These are phyloP conservation scores for Riptortus pedestris DNA, from an alignment of 1,140 invertebrate species.

Conservation along the genomic window DNA sequence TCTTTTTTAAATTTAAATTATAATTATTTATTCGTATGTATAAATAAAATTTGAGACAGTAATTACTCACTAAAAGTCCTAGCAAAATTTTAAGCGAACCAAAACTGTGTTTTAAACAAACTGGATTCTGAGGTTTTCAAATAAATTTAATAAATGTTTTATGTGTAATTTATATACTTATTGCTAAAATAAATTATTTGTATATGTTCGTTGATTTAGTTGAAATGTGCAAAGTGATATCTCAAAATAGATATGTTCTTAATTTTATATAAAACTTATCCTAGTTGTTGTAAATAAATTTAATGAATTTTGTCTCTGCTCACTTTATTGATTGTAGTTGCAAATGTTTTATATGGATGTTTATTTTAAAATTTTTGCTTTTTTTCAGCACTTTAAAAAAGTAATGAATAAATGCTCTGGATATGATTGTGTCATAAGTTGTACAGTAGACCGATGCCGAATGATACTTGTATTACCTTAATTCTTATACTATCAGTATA, in stretches of 20 bases:
- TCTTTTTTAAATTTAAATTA: not conserved
- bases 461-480: no score
- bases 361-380: constrained; percentile 9
- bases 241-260: constrained; percentile 11
- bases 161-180: constrained; percentile 18
- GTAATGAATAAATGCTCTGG: no score
- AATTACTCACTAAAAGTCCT: no score
- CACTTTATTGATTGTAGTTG: constrained; percentile 3
- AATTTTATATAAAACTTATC: constrained; percentile 10
- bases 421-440: no score
- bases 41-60: no score
- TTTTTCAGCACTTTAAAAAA: constrained; percentile 10
- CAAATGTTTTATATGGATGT: constrained; percentile 12
- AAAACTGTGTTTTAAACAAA: not conserved
- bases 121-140: constrained; percentile 7
- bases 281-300: constrained; percentile 15
- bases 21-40: no score
- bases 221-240: constrained; percentile 15
- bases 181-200: constrained; percentile 17
- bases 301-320: constrained; percentile 2
- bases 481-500: no score
- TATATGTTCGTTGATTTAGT: constrained; percentile 16
- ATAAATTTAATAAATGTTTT: constrained; percentile 10
- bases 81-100: not conserved
- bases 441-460: no score